Base-by-base conservation (phyloP, 2,113 vertebrate species). In the Hassar affinis region DNA sequence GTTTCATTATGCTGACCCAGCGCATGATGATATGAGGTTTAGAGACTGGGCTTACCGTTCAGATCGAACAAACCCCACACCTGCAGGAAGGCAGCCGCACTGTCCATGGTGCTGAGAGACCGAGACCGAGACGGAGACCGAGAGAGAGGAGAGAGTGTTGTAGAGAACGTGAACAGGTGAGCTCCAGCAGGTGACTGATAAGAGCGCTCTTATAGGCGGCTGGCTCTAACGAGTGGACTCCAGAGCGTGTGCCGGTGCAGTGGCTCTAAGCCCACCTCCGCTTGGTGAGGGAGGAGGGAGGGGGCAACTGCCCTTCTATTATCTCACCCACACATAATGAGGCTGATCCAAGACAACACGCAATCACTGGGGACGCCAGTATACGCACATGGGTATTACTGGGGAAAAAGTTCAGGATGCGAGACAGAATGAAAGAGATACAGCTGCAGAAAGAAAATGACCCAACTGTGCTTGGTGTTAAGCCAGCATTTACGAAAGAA, bases 21-120 rank as follows among this genome's bases (percentile, higher is more conserved):
- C 47, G 14, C 52, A 11, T 30, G 49, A 12, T 78, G 27, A 85
- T 71, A 79, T 25, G 18, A 78, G 20, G 35, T 57, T 54, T 27
- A 74, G 22, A 72, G 51, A 33, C 82, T 22, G 2, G 61, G n/a
- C 69, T 85, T 75, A 96, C 96, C 96, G 0, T 94, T 92, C 0
- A 84, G 17, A 38, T 98, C 96, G 30, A 96, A 95, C 54, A 83
- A 89, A 49, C 92, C 92, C 97, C 97, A 98, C 47, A 95, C 92
- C 7, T 92, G 91, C 82, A 95, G 91, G 86, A 98, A 98, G 18
- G 88, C 89, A 0, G 91, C 93, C 0, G 96, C 96, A 77, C 92
- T 93, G 92, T 97, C 96, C 97, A 97, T 97, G 95, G 79, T 90
- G 59, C 77, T 5, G 18, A 72, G 45, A 71, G 45, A 20, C 0